A percentile compares a stretch with the other conserved stretches of the same genome.
Conservation (phyloP, 2,113 vertebrate genomes). For the Lipophrys pholis region DNA sequence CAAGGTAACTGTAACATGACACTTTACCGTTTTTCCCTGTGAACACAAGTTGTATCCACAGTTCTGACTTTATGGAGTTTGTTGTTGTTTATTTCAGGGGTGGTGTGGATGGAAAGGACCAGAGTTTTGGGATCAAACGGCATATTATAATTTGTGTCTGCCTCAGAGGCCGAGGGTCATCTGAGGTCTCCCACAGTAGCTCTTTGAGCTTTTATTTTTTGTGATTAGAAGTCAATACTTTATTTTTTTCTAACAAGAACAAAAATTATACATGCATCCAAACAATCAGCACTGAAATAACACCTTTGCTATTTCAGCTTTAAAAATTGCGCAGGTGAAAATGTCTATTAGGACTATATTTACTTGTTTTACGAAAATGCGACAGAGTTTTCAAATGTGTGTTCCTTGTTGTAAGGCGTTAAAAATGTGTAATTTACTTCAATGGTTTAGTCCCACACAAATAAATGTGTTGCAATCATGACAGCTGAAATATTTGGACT, state of each 20-base stretch:
- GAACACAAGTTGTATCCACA: not conserved
- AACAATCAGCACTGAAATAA: too few relatives aligned
- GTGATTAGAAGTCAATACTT: too few relatives aligned
- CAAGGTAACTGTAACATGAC: slow-evolving; percentile 82
- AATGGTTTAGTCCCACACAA: not conserved
- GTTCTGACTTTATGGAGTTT: slow-evolving; percentile 9
- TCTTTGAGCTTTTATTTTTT: too few relatives aligned
- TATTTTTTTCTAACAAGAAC: too few relatives aligned
- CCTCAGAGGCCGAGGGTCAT: slow-evolving; percentile 90
- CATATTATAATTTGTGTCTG: slow-evolving; percentile 96
- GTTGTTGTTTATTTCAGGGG: slow-evolving; percentile 83
- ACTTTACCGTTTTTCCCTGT: not conserved
- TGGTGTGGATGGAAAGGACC: slow-evolving; percentile 98
- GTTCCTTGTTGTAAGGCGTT: not conserved
- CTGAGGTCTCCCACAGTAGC: slow-evolving; percentile 67
- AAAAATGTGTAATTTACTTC: not conserved
- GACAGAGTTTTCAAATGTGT: not conserved
- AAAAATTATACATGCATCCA: too few relatives aligned
- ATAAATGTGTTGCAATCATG: not conserved
- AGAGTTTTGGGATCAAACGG: slow-evolving; percentile 94
- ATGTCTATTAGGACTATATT: not conserved
- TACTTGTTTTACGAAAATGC: not conserved
- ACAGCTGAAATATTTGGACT: not conserved
- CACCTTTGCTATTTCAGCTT: too few relatives aligned
- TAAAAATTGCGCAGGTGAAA: not conserved